Base-by-base conservation (phyloP, 2,113 vertebrate species). In the Syngnathus floridae region DNA sequence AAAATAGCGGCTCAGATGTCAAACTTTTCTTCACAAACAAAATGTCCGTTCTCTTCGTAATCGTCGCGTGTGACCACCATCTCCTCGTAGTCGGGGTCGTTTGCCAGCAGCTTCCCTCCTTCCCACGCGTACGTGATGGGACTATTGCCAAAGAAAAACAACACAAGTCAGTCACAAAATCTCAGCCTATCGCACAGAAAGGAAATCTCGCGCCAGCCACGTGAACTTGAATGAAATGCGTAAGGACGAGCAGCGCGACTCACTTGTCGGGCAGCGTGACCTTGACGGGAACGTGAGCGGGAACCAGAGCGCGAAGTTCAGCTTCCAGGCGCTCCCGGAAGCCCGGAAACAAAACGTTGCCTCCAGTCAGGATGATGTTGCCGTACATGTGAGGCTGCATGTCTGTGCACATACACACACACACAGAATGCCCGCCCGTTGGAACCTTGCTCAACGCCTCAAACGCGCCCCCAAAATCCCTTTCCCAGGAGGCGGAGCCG, bases 361-460 rank as follows among this genome's bases (percentile, higher is more conserved):
- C 97, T 51, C 97, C 97, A 1, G 94, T 97, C 75, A 99, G 86
- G 72, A 99, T 89, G 45, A 99, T 95, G 88, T 98, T 99, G 89
- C 94, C 95, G 82, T 93, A 99, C 89, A 98, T 94, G 86, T 98
- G 97, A 10, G 97, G 94, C 80, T 98, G 97, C 97, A 99, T 98
- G 83, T 99, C 97, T 99, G 84, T 59, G 84, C 55, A 79, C 64
- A 78, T 57, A 17, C 12, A 21, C 64, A 17, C 12, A 21, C 64
- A 61, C 31, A 38, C 22, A 16, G 26, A 3, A 31, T 31, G 26
- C 3, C 26, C 26, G 26, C 3, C 26, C 26, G 26, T 31, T 31
- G 26, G 26, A 31, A 3, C 26, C 26, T 31, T 31, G 26, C 26
- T 31, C 22, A 22, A 22, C 22, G 26, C 26, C 26, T 31, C 26